Base-by-base conservation (phyloP, 2,888 invertebrate genomes). In the Eupithecia vulgata region DNA sequence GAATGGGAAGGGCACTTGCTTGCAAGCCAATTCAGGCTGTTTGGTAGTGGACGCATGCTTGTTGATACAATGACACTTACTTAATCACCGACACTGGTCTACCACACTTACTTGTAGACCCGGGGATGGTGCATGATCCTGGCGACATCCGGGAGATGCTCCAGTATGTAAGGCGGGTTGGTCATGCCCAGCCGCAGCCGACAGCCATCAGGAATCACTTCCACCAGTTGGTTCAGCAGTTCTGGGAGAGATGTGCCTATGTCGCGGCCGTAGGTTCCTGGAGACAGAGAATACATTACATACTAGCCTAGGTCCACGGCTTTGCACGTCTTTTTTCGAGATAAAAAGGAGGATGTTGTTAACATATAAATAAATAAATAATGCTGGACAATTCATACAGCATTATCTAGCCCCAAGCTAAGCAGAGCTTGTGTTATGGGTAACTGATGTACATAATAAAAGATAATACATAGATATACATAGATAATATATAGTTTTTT, bases 121-220 rank as follows among this genome's bases (percentile, higher is more conserved):
- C 97, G 93, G 0, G 98, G 98, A 89, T 99, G 98, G 69, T 95
- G 95, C 89, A 99, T 95, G 79, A 99, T 97, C 84, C 96, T 96
- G 0, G 98, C 97, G 71, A 99, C 97, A 86, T 98, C 97, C 72
- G 97, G 96, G 34, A 99, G 92, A 88, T 99, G 98, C 82, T 99
- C 99, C 72, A 99, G 92, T 74, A 99, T 99, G 88, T 99, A 99
- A 0, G 99, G 99, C 0, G 99, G 99, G 94, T 99, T 99, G 68
- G 99, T 99, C 98, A 99, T 99, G 17, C 99, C 99, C 42, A 99
- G 95, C 67, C 99, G 95, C 84, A 98, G 95, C 89, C 97, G 95
- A 81, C 97, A 97, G 10, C 97, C 96, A 59, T 96, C 92, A 0
- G 97, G 97, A 71, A 97, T 95, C 17, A 96, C 96, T 71, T 97